phyloP scores from a whole-genome alignment of 2,888 invertebrate species.

The Platynereis dumerilii region DNA sequence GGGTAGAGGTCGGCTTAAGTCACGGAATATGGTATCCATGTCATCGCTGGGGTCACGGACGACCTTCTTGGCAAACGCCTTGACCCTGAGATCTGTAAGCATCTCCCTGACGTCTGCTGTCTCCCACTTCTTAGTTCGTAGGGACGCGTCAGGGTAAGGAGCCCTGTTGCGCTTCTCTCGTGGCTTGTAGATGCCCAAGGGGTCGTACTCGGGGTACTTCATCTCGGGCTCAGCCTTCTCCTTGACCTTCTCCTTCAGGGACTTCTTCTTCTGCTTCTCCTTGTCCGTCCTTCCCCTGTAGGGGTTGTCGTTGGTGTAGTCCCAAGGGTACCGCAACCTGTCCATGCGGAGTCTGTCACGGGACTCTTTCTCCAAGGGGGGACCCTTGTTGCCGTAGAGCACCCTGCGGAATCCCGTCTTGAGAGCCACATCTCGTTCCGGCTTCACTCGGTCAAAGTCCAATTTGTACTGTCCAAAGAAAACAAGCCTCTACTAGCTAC shows the following conservation, averaged over 20 bases:
- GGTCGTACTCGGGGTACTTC: conserved; percentile 18
- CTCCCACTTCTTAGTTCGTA: conserved; percentile 9
- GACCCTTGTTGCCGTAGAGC: conserved; percentile 2
- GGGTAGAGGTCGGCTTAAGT: conserved; percentile 18
- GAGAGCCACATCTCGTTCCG: conserved; percentile 6
- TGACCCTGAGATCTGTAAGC: conserved; percentile 1
- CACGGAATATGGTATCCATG: conserved; percentile 11
- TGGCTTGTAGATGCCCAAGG: conserved; percentile 14
- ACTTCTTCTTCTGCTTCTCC: conserved; percentile 6
- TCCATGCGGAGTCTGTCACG: conserved; percentile 12
- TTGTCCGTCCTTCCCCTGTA: neutral
- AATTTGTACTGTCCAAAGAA: conserved; percentile 14
- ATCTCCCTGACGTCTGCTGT: conserved; percentile 6
- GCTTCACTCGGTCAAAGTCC: conserved; percentile 23
- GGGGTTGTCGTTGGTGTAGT: conserved; percentile 19
- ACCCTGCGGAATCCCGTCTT: conserved; percentile 20
- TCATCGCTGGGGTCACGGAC: conserved; percentile 13
- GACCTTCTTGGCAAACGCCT: conserved; percentile 4
- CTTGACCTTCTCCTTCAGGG: neutral
- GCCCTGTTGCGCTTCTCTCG: conserved; percentile 5
- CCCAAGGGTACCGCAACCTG: conserved; percentile 19
- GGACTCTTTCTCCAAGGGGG: conserved; percentile 7
- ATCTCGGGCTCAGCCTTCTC: neutral
- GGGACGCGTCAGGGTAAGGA: conserved; percentile 8
- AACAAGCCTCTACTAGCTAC: neutral